Conservation (phyloP, 2,113 vertebrate species). For the Trichomycterus rosablanca region DNA sequence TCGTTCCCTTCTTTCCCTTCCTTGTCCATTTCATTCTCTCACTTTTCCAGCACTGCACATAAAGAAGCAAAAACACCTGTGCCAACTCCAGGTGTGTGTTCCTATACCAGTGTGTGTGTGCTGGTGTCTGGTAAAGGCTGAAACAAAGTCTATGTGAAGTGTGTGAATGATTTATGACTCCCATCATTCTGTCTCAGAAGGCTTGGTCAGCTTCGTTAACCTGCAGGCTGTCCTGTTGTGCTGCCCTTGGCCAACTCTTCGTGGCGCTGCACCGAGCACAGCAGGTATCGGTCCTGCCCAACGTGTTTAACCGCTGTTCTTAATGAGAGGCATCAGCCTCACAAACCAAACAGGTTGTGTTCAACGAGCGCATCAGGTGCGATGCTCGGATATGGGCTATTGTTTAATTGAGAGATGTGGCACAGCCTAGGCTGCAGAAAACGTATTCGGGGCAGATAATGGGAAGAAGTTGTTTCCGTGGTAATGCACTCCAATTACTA, state of each 20-base stretch:
- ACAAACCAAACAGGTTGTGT: constrained; percentile 8
- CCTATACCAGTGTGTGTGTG: neutral
- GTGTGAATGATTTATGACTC: constrained; percentile 46
- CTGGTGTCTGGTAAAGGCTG: constrained; percentile 11
- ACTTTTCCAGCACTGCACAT: no score
- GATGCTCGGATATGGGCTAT: neutral
- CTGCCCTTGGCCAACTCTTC: constrained; percentile 19
- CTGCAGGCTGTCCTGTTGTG: constrained; percentile 50
- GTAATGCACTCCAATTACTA: constrained; percentile 41
- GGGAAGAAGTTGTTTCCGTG: constrained; percentile 18
- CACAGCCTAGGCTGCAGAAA: constrained; percentile 1
- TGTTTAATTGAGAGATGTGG: constrained; percentile 27
- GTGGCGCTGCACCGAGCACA: constrained; percentile 1
- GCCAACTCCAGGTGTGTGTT: neutral
- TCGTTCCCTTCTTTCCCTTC: no score
- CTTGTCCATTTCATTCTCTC: no score
- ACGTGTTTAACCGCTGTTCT: neutral
- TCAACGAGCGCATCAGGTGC: constrained; percentile 6
- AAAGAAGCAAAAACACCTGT: no score
- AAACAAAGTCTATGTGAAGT: constrained; percentile 15
- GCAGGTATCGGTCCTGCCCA: constrained; percentile 6
- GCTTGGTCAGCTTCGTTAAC: constrained; percentile 48
- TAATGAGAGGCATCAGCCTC: constrained; percentile 2
- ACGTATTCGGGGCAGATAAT: constrained; percentile 18
- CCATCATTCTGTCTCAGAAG: constrained; percentile 26